A percentile compares a stretch with the other conserved stretches of the same genome.
Conservation (phyloP, 2,113 vertebrate species). For the Gymnocephalus cernua region DNA sequence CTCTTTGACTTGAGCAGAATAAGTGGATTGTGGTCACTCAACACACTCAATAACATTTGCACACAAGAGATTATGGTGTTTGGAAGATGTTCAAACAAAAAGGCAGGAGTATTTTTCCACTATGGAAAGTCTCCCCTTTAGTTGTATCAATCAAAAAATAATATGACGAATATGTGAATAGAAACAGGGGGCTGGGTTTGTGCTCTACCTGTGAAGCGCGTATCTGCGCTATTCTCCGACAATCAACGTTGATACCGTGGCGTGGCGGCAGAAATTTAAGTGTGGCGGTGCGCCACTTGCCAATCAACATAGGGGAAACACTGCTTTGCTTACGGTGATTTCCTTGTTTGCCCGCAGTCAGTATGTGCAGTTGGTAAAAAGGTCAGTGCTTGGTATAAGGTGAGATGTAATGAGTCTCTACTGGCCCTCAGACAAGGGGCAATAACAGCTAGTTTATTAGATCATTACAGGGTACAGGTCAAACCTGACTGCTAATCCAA, state of each 20-base stretch:
- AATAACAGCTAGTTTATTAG: slow-evolving; percentile 59
- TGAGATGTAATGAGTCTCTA: slow-evolving; percentile 53
- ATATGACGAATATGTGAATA: no score
- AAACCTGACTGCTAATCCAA: slow-evolving; percentile 53
- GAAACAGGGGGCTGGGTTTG: no score
- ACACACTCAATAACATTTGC: slow-evolving; percentile 42
- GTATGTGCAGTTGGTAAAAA: slow-evolving; percentile 23
- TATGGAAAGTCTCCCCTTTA: slow-evolving; percentile 42
- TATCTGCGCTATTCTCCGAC: no score
- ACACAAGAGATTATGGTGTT: slow-evolving; percentile 26
- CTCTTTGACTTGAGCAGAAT: neutral
- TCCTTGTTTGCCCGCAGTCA: neutral
- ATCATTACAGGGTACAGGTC: slow-evolving; percentile 46
- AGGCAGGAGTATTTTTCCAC: slow-evolving; percentile 21
- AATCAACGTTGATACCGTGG: no score
- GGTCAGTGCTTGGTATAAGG: slow-evolving; percentile 28
- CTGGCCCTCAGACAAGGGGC: slow-evolving; percentile 26
- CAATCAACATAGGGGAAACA: no score
- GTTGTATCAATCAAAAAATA: no score
- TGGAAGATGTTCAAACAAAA: slow-evolving; percentile 48
- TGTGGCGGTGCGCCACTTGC: no score
- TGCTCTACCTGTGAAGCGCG: no score
- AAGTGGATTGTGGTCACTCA: slow-evolving; percentile 37
- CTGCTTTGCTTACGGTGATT: neutral
- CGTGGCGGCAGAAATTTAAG: no score